Conservation (phyloP, 2,797 vertebrate species). For the Hemitrygon akajei region DNA sequence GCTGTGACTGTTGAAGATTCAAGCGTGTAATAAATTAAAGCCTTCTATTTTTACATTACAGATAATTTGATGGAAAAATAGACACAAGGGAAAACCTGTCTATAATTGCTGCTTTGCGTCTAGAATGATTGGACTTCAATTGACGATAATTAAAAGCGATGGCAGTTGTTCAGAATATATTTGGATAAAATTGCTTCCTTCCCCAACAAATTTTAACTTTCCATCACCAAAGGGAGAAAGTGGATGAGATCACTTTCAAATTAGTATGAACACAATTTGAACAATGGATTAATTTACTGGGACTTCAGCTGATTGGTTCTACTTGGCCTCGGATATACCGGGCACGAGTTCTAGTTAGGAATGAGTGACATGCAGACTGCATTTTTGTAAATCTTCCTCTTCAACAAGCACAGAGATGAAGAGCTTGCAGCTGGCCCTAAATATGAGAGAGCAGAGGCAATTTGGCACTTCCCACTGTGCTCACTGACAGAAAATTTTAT, state of each 20-base stretch:
- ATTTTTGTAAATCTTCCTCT: background rate
- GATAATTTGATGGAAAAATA: conserved; percentile 27
- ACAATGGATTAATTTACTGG: conserved; percentile 31
- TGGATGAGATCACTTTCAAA: background rate
- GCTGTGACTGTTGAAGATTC: background rate
- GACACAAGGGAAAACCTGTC: background rate
- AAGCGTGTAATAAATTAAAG: background rate
- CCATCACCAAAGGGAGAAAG: background rate
- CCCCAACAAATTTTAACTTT: conserved; percentile 26
- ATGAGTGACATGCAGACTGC: background rate
- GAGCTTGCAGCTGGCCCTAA: conserved; percentile 2
- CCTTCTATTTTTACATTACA: background rate
- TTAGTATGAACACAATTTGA: conserved; percentile 10
- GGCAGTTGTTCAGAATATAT: background rate
- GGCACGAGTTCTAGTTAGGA: background rate
- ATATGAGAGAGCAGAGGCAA: background rate
- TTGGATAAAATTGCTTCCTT: conserved; percentile 36
- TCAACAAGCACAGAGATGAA: background rate
- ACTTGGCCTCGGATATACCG: background rate
- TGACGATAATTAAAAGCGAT: conserved; percentile 22
- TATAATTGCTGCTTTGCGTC: background rate
- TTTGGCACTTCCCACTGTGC: background rate
- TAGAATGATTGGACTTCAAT: background rate
- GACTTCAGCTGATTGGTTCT: background rate
- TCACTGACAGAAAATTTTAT: background rate